Evolutionary conservation across 1,140 invertebrate genomes (phyloP).

Genomic region (Monomorium pharaonis): DNA sequence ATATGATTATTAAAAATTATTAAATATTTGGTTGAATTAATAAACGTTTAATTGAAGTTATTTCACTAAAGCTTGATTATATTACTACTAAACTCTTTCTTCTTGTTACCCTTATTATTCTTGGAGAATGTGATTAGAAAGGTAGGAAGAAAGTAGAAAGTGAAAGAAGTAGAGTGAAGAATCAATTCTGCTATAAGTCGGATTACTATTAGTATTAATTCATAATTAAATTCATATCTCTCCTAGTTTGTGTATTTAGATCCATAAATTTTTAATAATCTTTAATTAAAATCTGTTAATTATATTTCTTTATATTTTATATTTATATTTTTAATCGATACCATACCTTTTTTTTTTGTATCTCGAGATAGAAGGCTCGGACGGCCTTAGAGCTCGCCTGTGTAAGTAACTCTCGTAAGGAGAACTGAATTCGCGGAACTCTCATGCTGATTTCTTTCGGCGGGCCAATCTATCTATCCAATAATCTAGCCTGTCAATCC

Average conservation of each 20-base stretch:
- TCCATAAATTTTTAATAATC: neutral
- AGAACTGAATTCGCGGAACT: slow-evolving; percentile 24
- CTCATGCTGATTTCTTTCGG: neutral
- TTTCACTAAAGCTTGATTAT: too few species aligned
- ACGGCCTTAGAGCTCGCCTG: neutral
- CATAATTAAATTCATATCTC: neutral
- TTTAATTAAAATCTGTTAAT: neutral
- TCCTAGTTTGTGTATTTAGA: neutral
- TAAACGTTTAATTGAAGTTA: too few species aligned
- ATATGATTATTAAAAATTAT: too few species aligned
- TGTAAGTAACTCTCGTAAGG: slow-evolving; percentile 2
- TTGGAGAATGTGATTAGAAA: neutral
- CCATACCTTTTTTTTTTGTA: neutral
- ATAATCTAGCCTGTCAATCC: slow-evolving; percentile 47
- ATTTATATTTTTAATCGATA: neutral
- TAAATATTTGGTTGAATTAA: too few species aligned
- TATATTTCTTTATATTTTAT: too few species aligned
- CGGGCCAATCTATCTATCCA: slow-evolving; percentile 10
- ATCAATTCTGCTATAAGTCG: neutral
- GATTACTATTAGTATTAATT: neutral
- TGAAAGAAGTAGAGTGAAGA: neutral
- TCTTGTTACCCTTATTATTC: too few species aligned
- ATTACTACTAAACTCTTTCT: too few species aligned
- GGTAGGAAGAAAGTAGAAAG: neutral
- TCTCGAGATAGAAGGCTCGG: neutral